A percentile compares a stretch with the other conserved stretches of the same genome.
These are phyloP conservation scores for Polydrusus cervinus DNA, from an alignment of 2,888 invertebrate genomes.

Conservation along the genomic window DNA sequence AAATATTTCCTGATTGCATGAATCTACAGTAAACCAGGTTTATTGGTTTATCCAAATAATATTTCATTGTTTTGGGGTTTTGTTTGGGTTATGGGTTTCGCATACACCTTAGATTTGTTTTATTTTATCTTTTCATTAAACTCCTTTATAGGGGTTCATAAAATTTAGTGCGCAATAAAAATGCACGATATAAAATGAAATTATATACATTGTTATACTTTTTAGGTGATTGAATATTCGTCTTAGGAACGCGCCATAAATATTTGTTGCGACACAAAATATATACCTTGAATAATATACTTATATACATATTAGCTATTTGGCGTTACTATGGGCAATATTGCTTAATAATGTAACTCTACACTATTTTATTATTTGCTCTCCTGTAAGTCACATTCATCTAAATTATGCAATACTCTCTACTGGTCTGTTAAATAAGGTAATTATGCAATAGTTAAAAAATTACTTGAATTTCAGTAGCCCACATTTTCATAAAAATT, in stretches of 20 bases:
- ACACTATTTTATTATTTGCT: no score
- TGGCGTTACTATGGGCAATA: no score
- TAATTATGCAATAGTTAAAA: no score
- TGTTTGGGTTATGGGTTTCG: not conserved
- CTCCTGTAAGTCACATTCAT: no score
- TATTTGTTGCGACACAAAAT: not conserved
- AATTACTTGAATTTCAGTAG: no score
- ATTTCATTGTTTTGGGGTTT: constrained; percentile 2
- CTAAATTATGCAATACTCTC: no score
- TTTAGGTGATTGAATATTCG: not conserved
- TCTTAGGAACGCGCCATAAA: not conserved
- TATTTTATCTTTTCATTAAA: constrained; percentile 11
- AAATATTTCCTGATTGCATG: constrained; percentile 22
- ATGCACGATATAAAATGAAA: constrained; percentile 9
- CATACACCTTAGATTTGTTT: constrained; percentile 8
- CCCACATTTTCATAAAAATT: no score
- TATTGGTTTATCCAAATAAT: not conserved
- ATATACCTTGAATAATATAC: no score
- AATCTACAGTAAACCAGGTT: not conserved
- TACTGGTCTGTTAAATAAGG: no score
- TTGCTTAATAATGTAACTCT: no score
- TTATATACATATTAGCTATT: no score
- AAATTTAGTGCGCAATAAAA: constrained; percentile 17
- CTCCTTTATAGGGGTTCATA: constrained; percentile 9
- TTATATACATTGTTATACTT: constrained; percentile 15